Evolutionary conservation across 2,888 invertebrate genomes (phyloP).

Genomic region (Pseudanteris insignis): DNA sequence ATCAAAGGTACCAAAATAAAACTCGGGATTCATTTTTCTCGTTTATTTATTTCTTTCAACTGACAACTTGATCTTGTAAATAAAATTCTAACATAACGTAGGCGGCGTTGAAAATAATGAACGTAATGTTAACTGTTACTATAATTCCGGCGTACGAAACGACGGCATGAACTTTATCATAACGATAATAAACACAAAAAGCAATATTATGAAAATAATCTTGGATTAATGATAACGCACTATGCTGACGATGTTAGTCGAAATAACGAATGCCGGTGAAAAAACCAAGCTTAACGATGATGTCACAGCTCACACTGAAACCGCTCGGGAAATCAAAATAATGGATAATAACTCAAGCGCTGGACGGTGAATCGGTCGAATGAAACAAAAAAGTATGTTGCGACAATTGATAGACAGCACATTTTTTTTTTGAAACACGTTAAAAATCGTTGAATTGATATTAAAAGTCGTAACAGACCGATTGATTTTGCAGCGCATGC

Average conservation of each 20-base stretch:
- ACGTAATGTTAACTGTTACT: constrained; percentile 48
- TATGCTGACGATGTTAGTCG: constrained; percentile 10
- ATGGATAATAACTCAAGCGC: constrained; percentile 3
- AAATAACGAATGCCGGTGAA: neutral
- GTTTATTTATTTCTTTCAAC: constrained; percentile 43
- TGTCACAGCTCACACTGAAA: constrained; percentile 3
- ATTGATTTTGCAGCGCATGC: too few species aligned
- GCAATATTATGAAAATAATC: constrained; percentile 50
- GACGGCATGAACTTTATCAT: constrained; percentile 38
- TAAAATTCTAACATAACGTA: constrained; percentile 57
- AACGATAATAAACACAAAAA: constrained; percentile 42
- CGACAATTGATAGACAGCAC: too few species aligned
- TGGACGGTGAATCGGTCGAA: constrained; percentile 30
- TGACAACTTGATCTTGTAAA: constrained; percentile 55
- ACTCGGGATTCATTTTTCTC: constrained; percentile 6
- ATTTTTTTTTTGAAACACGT: too few species aligned
- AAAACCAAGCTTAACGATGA: constrained; percentile 7
- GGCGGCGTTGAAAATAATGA: constrained; percentile 54
- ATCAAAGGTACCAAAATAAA: too few species aligned
- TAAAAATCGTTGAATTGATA: too few species aligned
- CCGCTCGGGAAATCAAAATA: constrained; percentile 9
- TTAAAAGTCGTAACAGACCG: too few species aligned
- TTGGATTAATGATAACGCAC: constrained; percentile 37
- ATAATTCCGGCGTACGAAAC: constrained; percentile 39
- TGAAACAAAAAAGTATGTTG: too few species aligned